These are phyloP conservation scores for Griposia aprilina DNA, from an alignment of 2,888 invertebrate genomes.

Conservation along the genomic window DNA sequence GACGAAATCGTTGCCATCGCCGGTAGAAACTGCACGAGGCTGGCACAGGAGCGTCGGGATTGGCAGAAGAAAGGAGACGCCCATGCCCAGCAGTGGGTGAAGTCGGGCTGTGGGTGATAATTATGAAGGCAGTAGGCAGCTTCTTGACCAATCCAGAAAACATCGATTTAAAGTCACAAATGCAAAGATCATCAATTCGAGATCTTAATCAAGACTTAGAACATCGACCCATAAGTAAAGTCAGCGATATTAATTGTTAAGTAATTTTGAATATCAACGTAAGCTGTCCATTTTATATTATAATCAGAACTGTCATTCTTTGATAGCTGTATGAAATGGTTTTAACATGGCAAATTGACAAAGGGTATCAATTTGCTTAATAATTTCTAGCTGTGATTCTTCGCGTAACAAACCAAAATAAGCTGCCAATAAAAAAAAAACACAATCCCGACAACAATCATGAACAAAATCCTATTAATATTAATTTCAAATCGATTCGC, in stretches of 20 bases:
- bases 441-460: not conserved
- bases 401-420: too few species aligned
- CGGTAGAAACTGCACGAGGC: too few species aligned
- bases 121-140: not conserved
- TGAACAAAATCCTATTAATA: not conserved
- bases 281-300: not conserved
- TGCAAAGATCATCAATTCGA: not conserved
- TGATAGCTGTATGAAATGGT: too few species aligned
- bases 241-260: not conserved
- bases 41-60: too few species aligned
- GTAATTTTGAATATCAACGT: not conserved
- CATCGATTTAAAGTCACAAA: not conserved
- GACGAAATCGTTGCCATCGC: too few species aligned
- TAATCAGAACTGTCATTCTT: not conserved
- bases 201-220: not conserved
- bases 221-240: not conserved
- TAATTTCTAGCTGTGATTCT: not conserved
- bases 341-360: not conserved
- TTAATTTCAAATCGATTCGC: conserved; percentile 17
- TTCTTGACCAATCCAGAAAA: not conserved
- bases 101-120: too few species aligned
- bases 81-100: too few species aligned
- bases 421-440: not conserved
- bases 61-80: too few species aligned
- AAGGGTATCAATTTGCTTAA: not conserved